A percentile compares a stretch with the other conserved stretches of the same genome.
phyloP scores from a whole-genome alignment of 2,113 vertebrate genomes.

The Petaurus breviceps region DNA sequence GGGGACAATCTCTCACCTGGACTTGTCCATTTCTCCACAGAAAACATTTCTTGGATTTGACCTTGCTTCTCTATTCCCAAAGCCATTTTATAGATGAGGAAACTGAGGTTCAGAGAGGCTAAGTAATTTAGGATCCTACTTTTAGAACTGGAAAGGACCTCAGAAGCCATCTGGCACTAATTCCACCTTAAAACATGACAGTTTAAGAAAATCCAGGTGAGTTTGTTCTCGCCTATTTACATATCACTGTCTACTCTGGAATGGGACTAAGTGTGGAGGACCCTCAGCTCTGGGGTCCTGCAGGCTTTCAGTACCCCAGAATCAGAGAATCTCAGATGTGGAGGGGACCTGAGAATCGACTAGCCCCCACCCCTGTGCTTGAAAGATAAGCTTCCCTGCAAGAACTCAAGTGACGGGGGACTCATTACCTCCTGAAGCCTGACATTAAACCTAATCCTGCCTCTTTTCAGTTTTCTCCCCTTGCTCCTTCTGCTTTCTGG shows the following conservation, averaged over 20 bases:
- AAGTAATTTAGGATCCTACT: neutral
- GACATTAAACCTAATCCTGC: neutral
- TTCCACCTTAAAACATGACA: neutral
- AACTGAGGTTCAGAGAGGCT: neutral
- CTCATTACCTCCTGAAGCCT: neutral
- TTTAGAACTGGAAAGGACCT: neutral
- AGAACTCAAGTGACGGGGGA: neutral
- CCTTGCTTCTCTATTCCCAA: neutral
- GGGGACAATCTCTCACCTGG: neutral
- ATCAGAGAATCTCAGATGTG: neutral
- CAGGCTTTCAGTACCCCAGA: neutral
- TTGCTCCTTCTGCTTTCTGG: neutral
- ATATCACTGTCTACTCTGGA: neutral
- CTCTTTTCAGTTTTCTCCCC: neutral
- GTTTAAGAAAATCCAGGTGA: neutral
- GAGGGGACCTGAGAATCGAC: neutral
- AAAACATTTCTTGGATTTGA: neutral
- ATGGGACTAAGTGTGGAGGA: neutral
- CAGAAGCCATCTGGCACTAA: neutral
- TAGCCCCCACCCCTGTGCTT: neutral
- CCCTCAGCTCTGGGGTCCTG: neutral
- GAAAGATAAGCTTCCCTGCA: neutral
- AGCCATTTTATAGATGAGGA: neutral
- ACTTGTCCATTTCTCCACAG: neutral
- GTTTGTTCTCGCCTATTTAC: neutral